phyloP scores from a whole-genome alignment of 1,140 invertebrate species.

The Propsilocerus akamusi region DNA sequence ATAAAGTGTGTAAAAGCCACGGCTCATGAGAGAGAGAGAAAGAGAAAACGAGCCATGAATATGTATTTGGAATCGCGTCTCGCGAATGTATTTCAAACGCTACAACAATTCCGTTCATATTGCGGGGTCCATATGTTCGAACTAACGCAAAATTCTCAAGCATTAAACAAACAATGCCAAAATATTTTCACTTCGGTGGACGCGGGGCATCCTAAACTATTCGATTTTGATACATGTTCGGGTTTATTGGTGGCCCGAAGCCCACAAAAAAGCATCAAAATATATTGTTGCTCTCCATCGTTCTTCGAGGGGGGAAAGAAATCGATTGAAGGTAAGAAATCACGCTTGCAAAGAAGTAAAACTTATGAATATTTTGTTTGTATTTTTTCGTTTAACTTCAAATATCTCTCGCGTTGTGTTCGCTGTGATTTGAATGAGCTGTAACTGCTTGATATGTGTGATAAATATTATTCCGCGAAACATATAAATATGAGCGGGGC shows the following conservation, averaged over 20 bases:
- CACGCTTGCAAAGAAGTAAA: too few relatives aligned
- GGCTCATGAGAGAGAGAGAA: background rate
- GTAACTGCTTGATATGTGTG: slow-evolving; percentile 4
- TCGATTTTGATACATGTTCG: too few relatives aligned
- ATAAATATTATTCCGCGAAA: slow-evolving; percentile 1
- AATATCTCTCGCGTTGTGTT: too few relatives aligned
- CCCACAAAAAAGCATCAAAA: too few relatives aligned
- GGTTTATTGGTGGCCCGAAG: too few relatives aligned
- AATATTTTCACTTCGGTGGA: background rate
- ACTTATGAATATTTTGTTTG: slow-evolving; percentile 4
- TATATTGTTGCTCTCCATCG: too few relatives aligned
- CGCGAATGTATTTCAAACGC: background rate
- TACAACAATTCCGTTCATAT: background rate
- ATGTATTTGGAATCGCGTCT: background rate
- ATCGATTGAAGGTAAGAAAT: too few relatives aligned
- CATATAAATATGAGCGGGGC: too few relatives aligned
- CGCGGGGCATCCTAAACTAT: background rate
- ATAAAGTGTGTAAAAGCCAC: background rate
- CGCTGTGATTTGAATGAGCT: too few relatives aligned
- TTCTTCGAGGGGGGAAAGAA: too few relatives aligned
- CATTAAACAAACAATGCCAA: background rate
- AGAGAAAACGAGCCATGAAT: background rate
- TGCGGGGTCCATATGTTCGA: background rate
- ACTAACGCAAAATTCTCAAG: background rate
- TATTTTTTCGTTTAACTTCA: background rate